Evolutionary conservation across 2,888 invertebrate species (phyloP).

Genomic region (Molanna angustata): DNA sequence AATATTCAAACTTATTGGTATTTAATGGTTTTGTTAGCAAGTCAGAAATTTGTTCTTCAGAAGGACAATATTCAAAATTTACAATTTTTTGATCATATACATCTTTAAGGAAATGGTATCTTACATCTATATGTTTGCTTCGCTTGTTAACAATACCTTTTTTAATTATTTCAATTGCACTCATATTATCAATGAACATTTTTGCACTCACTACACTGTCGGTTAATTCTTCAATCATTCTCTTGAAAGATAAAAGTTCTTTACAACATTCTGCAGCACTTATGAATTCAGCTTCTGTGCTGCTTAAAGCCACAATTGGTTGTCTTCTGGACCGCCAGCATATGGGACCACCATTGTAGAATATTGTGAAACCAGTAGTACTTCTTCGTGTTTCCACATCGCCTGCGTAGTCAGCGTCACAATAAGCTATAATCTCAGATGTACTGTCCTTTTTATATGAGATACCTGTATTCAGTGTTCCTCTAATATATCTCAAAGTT

Average conservation of each 20-base stretch:
- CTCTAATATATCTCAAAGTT: background rate
- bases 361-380: background rate
- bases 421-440: slow-evolving; percentile 2
- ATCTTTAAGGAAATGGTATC: background rate
- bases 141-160: background rate
- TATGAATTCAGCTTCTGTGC: too few species aligned
- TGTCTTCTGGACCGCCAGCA: background rate
- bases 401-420: background rate
- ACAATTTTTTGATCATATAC: background rate
- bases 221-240: background rate
- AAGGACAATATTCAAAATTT: background rate
- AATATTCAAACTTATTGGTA: background rate
- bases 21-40: background rate
- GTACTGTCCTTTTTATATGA: background rate
- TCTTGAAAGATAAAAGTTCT: background rate
- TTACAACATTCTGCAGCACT: slow-evolving; percentile 3
- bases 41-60: background rate
- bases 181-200: background rate
- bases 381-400: background rate
- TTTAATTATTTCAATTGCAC: slow-evolving; percentile 2
- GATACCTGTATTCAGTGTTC: background rate
- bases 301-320: too few species aligned
- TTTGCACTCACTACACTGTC: slow-evolving; percentile 1
- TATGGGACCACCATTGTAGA: background rate
- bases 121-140: slow-evolving; percentile 3